Evolutionary conservation across 2,113 vertebrate genomes (phyloP).

Genomic region (Protobothrops flavoviridis): DNA sequence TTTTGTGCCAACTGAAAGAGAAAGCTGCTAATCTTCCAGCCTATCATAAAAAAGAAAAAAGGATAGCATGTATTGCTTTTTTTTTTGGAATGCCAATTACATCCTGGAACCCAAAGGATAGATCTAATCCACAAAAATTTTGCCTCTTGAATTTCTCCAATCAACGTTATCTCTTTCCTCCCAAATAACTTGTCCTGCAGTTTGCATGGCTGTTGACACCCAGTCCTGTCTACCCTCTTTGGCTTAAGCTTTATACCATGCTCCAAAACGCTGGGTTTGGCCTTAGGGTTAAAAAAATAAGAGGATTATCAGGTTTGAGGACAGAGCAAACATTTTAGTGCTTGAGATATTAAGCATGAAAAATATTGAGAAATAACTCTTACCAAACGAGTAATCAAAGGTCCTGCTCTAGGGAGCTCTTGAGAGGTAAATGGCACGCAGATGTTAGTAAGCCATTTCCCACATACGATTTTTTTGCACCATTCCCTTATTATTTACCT

Average conservation of each 20-base stretch:
- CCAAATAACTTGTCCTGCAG: background rate
- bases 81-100: no score
- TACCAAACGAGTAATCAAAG: background rate
- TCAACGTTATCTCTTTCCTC: background rate
- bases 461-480: accelerated
- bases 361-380: background rate
- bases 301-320: background rate
- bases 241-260: background rate
- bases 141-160: background rate
- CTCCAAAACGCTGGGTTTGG: background rate
- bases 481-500: background rate
- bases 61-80: background rate
- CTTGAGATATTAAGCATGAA: background rate
- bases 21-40: background rate
- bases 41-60: no score
- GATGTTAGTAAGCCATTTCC: background rate
- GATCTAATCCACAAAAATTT: background rate
- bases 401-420: background rate
- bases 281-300: no score
- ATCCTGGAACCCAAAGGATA: background rate
- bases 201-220: background rate
- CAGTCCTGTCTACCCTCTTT: background rate
- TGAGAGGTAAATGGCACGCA: background rate
- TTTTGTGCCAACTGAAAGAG: background rate
- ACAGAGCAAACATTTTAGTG: background rate